Conservation (phyloP, 2,797 vertebrate genomes). For the Cyprinella venusta region DNA sequence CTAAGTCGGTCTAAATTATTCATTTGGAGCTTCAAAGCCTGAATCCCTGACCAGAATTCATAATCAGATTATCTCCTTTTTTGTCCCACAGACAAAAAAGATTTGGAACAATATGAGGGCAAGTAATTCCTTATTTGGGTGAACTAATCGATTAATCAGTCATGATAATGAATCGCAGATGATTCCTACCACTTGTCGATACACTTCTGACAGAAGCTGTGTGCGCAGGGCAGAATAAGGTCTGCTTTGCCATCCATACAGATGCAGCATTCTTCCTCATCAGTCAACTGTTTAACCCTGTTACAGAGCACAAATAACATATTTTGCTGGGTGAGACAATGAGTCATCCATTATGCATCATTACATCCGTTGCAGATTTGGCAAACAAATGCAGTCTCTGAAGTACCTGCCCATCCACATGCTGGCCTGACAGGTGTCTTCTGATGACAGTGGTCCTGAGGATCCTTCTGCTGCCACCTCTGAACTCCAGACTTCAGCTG, state of each 20-base stretch:
- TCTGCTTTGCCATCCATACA: conserved; percentile 97
- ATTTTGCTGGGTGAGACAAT: conserved; percentile 1
- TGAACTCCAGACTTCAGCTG: conserved; percentile 82
- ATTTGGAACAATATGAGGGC: not conserved
- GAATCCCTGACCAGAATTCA: not conserved
- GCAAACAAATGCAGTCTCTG: not conserved
- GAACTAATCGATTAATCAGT: not conserved
- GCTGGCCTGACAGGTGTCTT: conserved; percentile 92
- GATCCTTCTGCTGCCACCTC: conserved; percentile 76
- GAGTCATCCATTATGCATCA: conserved; percentile 1
- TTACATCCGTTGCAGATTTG: not conserved
- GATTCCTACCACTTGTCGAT: conserved; percentile 93
- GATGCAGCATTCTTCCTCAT: conserved; percentile 98
- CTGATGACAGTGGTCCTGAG: conserved; percentile 75
- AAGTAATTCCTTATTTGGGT: not conserved
- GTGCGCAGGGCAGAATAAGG: conserved; percentile 93
- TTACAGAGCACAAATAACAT: conserved; percentile 17
- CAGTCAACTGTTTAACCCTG: conserved; percentile 96
- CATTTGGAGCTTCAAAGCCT: not conserved
- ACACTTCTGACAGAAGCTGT: conserved; percentile 99
- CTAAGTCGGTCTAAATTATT: not conserved
- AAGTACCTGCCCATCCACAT: conserved; percentile 96
- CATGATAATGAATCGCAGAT: not conserved
- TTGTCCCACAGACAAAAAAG: too few species aligned
- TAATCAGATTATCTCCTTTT: not conserved